phyloP scores from a whole-genome alignment of 2,797 vertebrate genomes.

The Notoglanidium macrostoma region DNA sequence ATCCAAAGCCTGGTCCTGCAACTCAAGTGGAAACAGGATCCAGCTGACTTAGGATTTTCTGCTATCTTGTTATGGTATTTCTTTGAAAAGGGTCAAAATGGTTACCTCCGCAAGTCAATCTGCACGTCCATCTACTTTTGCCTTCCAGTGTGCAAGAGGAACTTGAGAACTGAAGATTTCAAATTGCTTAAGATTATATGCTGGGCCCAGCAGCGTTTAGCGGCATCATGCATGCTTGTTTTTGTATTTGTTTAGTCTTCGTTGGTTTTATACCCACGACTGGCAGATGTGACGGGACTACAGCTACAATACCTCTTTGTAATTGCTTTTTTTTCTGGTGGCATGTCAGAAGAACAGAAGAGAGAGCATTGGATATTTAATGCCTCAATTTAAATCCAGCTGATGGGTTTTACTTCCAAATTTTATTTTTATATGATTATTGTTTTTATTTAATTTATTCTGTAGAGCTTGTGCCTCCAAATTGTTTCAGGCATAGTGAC shows the following conservation, averaged over 20 bases:
- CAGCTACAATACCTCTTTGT: slow-evolving; percentile 31
- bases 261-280: slow-evolving; percentile 23
- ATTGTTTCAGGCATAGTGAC: slow-evolving; percentile 34
- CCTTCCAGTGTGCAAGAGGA: slow-evolving; percentile 26
- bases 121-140: slow-evolving; percentile 39
- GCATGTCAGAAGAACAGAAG: slow-evolving; percentile 28
- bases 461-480: slow-evolving; percentile 62
- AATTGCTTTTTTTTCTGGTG: slow-evolving; percentile 28
- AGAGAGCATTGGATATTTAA: slow-evolving; percentile 40
- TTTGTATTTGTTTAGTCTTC: slow-evolving; percentile 35
- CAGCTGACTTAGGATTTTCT: slow-evolving; percentile 39
- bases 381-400: slow-evolving; percentile 41
- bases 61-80: slow-evolving; percentile 39
- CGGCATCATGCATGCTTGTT: slow-evolving; percentile 42
- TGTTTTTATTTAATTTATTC: slow-evolving; percentile 74
- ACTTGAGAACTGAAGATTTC: slow-evolving; percentile 9
- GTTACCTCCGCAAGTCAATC: slow-evolving; percentile 44
- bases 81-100: slow-evolving; percentile 28
- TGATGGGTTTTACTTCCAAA: slow-evolving; percentile 63
- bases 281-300: slow-evolving; percentile 15
- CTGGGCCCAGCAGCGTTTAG: slow-evolving; percentile 28
- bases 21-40: slow-evolving; percentile 27
- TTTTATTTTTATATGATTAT: slow-evolving; percentile 82
- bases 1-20: slow-evolving; percentile 49
- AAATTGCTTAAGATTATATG: slow-evolving; percentile 1